phyloP scores from a whole-genome alignment of 2,113 vertebrate genomes.

The Antechinus stuartii region DNA sequence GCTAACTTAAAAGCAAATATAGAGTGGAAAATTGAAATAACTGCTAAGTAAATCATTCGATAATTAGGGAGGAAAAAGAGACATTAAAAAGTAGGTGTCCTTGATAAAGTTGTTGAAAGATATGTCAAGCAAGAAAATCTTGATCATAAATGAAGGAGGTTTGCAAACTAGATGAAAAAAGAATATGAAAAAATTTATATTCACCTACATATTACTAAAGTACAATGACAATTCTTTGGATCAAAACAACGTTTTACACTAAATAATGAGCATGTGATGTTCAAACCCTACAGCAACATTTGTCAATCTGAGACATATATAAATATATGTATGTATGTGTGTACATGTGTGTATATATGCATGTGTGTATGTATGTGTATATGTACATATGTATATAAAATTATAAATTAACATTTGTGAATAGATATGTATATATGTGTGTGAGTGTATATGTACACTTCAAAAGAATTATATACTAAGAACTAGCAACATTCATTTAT shows the following conservation, averaged over 20 bases:
- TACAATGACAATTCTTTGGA: slow-evolving; percentile 46
- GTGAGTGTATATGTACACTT: not conserved
- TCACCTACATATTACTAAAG: slow-evolving; percentile 32
- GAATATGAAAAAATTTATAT: not conserved
- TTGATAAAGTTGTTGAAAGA: not conserved
- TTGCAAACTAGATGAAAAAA: slow-evolving; percentile 4
- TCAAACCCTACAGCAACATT: slow-evolving; percentile 59
- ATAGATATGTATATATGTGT: too few species aligned
- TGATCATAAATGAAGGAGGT: not conserved
- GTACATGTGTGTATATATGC: not conserved
- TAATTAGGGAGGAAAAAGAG: slow-evolving; percentile 28
- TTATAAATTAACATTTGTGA: too few species aligned
- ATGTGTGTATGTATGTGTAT: not conserved
- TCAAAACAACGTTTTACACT: slow-evolving; percentile 64
- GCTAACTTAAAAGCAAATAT: not conserved
- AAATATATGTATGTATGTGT: not conserved
- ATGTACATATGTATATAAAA: not conserved
- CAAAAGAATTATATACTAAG: not conserved
- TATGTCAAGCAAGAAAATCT: not conserved
- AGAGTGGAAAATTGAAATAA: slow-evolving; percentile 16
- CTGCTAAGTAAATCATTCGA: slow-evolving; percentile 14
- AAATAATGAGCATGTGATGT: slow-evolving; percentile 37
- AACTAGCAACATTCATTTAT: not conserved
- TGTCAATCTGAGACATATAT: not conserved
- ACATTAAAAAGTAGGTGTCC: not conserved